Conservation (phyloP, 23 tunicate genomes). For the Oikopleura vanhoeffeni region DNA sequence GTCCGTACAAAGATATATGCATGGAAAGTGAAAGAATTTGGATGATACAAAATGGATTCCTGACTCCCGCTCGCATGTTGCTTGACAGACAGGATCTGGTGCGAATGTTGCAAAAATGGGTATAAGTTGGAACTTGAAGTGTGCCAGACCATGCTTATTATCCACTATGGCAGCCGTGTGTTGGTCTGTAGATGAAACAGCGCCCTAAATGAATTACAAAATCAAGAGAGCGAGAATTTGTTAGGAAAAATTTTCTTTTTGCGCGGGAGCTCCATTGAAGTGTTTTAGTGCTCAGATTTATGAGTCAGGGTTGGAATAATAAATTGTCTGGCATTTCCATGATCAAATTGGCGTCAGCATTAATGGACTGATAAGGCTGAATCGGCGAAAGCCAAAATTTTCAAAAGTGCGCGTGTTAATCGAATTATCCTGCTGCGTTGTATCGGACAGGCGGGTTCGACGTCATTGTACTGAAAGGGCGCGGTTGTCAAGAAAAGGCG, state of each 20-base stretch:
- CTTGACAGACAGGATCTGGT: neutral
- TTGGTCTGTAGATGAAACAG: neutral
- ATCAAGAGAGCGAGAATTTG: neutral
- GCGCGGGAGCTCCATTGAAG: too few species aligned
- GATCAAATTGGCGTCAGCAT: too few species aligned
- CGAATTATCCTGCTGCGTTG: too few species aligned
- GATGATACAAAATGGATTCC: neutral
- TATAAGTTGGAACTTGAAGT: neutral
- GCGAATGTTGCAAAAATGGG: neutral
- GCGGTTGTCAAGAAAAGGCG: too few species aligned
- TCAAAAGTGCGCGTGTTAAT: too few species aligned
- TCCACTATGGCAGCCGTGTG: neutral
- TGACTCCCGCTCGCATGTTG: neutral
- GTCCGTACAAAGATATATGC: neutral
- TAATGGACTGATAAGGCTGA: too few species aligned
- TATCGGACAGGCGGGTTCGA: too few species aligned
- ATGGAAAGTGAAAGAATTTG: neutral
- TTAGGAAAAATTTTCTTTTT: neutral
- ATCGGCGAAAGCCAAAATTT: too few species aligned
- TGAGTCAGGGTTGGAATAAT: too few species aligned
- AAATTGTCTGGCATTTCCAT: too few species aligned
- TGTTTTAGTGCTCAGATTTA: conserved; percentile 15
- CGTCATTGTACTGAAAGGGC: too few species aligned
- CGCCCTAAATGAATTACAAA: neutral
- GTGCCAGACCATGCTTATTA: neutral